Conservation (phyloP, 2,888 invertebrate genomes). For the Eupsilia transversa region DNA sequence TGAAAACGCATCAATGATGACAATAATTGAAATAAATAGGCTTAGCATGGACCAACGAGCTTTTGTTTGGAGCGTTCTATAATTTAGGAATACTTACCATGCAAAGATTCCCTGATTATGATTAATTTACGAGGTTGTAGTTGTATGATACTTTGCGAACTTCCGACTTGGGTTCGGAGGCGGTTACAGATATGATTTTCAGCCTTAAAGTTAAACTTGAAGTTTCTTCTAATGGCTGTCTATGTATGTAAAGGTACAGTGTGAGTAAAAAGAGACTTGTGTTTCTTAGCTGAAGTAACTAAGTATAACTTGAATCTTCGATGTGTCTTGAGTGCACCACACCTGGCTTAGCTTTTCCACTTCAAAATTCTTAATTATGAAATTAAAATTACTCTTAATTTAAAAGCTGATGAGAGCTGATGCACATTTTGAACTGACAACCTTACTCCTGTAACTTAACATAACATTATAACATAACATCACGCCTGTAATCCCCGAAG, state of each 20-base stretch:
- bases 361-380: background rate
- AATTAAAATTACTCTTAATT: no score
- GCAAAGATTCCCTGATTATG: background rate
- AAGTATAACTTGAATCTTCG: background rate
- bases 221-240: background rate
- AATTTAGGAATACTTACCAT: background rate
- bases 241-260: background rate
- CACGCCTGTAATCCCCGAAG: no score
- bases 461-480: no score
- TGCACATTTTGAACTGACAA: no score
- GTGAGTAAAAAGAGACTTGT: background rate
- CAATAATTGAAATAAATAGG: background rate
- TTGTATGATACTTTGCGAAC: no score
- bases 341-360: background rate
- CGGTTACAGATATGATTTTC: background rate
- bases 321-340: background rate
- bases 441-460: background rate
- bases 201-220: background rate
- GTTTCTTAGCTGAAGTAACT: background rate
- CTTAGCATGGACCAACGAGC: background rate
- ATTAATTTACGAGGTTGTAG: background rate
- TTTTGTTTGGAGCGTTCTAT: background rate
- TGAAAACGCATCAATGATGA: background rate
- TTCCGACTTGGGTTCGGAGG: background rate
- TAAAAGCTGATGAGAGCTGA: background rate